Base-by-base conservation (phyloP, 2,113 vertebrate species). In the Platichthys flesus region DNA sequence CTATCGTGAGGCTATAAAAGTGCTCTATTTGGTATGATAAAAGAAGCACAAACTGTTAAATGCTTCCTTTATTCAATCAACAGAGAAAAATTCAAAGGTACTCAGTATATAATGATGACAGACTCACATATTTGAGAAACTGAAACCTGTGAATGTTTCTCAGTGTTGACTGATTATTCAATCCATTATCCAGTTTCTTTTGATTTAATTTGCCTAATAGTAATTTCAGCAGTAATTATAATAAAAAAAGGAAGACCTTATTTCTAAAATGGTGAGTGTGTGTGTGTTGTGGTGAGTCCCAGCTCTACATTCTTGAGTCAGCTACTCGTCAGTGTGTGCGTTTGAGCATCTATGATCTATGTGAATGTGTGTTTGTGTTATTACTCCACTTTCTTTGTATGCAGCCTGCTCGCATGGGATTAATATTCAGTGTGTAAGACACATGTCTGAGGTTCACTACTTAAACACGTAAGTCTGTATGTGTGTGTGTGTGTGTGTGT, bases 401-500 rank as follows among this genome's bases (percentile, higher is more conserved):
- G 45, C 51, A 40, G 26, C 6, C 16, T 59, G 15, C 60, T 64
- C 23, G 40, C 35, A 58, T 65, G 45, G 55, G 54, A 40, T 24
- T 49, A 31, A 24, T 49, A 49, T 23, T 71, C 18, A 31, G 31
- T 31, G 31, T 31, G 31, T 31, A 6, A 7, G 31, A 31, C 31
- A 31, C 52, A 28, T 52, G 37, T 31, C 14, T 70, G 12, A 59
- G 35, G 42, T 35, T 28, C 24, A 35, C 23, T 24, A n/a, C 20
- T 63, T 37, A 31, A 55, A 28, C 15, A 21, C 57, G 56, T 45
- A 67, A 52, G 35, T 16, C 14, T 47, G 37, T 63, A 51, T 71
- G 71, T 65, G 74, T 23, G 69, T 49, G 78, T 72, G 78, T 61
- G 56, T 66, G 65, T 64, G 35, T 37, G 67, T 64, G 66, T 71